Evolutionary conservation across 2,113 vertebrate species (phyloP).

Genomic region (Scolopax mira): DNA sequence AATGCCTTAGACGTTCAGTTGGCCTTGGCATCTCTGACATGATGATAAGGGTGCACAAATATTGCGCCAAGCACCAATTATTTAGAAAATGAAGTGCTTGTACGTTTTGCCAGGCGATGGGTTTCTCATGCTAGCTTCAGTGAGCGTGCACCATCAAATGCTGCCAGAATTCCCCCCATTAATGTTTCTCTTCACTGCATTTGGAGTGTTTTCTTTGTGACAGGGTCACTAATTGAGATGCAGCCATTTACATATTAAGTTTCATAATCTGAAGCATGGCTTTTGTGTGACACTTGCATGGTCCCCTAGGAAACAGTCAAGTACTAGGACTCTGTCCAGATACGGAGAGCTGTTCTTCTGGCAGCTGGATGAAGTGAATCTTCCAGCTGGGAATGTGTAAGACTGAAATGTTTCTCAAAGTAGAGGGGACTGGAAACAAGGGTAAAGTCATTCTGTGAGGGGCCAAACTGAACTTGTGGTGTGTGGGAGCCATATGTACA

Average conservation of each 20-base stretch:
- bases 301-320: background rate
- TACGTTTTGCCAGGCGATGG: background rate
- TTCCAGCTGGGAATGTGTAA: background rate
- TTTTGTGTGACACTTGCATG: background rate
- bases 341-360: background rate
- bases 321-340: background rate
- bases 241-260: background rate
- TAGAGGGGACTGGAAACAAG: background rate
- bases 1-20: background rate
- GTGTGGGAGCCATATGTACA: rapidly evolving
- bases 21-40: constrained; percentile 3
- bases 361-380: background rate
- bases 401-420: background rate
- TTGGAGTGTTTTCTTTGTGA: background rate
- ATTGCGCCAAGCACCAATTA: background rate
- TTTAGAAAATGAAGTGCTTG: background rate
- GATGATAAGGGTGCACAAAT: constrained; percentile 1
- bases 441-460: background rate
- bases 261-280: background rate
- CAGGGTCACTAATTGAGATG: background rate
- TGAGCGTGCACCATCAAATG: background rate
- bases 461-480: background rate
- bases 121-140: background rate
- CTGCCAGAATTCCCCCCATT: background rate
- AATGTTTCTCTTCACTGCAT: background rate